These are phyloP conservation scores for Eulithis prunata DNA, from an alignment of 2,888 invertebrate species.

Conservation along the genomic window DNA sequence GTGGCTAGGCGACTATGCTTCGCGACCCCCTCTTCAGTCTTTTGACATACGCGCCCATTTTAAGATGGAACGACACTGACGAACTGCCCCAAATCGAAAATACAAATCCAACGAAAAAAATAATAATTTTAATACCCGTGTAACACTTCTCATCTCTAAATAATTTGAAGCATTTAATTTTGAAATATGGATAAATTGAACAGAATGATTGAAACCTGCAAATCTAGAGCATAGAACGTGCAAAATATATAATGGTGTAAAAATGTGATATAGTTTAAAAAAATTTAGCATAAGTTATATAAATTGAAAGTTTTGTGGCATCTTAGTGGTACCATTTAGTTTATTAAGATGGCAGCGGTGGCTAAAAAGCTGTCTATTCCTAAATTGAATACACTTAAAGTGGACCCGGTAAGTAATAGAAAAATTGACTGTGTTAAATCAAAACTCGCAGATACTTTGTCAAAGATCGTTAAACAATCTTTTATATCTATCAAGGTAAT, in stretches of 20 bases:
- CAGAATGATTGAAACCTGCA: conserved; percentile 30
- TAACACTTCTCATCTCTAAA: conserved; percentile 50
- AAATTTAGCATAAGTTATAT: conserved; percentile 40
- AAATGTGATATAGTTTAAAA: conserved; percentile 54
- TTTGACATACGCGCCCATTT: conserved; percentile 83
- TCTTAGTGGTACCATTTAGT: conserved; percentile 61
- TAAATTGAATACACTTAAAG: conserved; percentile 48
- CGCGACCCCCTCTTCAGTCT: conserved; percentile 78
- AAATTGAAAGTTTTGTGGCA: conserved; percentile 69
- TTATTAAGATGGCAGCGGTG: conserved; percentile 72
- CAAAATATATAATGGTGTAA: conserved; percentile 44
- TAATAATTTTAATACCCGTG: conserved; percentile 43
- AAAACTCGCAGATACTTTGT: conserved; percentile 20
- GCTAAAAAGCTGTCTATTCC: conserved; percentile 65
- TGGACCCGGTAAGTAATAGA: conserved; percentile 70
- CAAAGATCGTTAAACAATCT: conserved; percentile 49
- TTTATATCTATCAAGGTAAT: background rate
- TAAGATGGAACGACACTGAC: conserved; percentile 79
- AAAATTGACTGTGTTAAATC: conserved; percentile 10
- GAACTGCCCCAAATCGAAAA: conserved; percentile 70
- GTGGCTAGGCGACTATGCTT: conserved; percentile 57
- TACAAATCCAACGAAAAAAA: conserved; percentile 45
- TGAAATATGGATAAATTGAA: conserved; percentile 40
- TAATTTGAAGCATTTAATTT: conserved; percentile 62
- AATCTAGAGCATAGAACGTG: conserved; percentile 34